Evolutionary conservation across 2,888 invertebrate genomes (phyloP), one percentile per base, ranked within the genome.

Genomic region (Exocentrus adspersus): DNA sequence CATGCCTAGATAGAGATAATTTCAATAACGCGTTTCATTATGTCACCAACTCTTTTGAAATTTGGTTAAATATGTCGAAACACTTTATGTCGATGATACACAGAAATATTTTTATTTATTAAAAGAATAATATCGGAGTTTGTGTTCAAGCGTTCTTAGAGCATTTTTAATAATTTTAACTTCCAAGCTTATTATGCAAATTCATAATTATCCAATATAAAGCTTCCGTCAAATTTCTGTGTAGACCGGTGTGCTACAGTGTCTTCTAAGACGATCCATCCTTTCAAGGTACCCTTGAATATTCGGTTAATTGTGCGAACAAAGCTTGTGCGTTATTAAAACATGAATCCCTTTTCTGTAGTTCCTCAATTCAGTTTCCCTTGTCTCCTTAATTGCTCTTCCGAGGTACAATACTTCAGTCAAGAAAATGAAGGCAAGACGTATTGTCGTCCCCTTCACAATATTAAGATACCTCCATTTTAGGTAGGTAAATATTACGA

Each of bases 281-380:
- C 20, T 28, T 57, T 57, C 46, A 46, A 57, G 46, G 46, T 57
- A 59, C 43, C 56, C 68, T 59, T 37, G 37, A 69, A 72, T 71
- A 74, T 75, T 72, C 70, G 67, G 73, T 72, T 76, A 76, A 76
- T 75, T 76, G 73, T 72, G 72, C 70, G 74, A 64, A 70, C 72
- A 73, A 72, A 73, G 73, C 70, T 65, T 66, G 66, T 56, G 66
- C 70, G 68, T 75, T 74, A 75, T 74, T 74, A 74, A 75, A 74
- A 71, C 74, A 72, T 65, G 67, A 69, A 67, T 60, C 67, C 61
- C 71, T 63, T 68, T 65, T 65, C 66, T 59, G 43, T 57, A 61
- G 56, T 60, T 63, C 59, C 42, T 19, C 62, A 60, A 66, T 54
- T 61, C 60, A 43, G 61, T 67, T 66, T 62, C 64, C 58, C 72